These are phyloP conservation scores for Scotopteryx bipunctaria DNA, from an alignment of 2,888 invertebrate species.

Conservation along the genomic window DNA sequence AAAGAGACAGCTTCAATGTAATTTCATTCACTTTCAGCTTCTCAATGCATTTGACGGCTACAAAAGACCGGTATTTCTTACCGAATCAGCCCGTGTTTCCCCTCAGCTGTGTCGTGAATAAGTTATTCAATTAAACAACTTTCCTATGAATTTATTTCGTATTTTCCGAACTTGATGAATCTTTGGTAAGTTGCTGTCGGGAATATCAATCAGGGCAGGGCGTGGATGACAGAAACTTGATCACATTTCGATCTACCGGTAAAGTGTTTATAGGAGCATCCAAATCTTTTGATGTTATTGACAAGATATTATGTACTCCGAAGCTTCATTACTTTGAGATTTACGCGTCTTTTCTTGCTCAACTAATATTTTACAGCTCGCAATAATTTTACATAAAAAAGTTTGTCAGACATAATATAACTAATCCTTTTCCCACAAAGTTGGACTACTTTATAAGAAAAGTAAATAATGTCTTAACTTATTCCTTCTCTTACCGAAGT, in stretches of 20 bases:
- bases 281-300: too few relatives aligned
- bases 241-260: not conserved
- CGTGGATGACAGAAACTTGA: constrained; percentile 3
- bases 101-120: constrained; percentile 25
- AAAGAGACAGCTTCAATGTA: not conserved
- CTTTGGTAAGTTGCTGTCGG: constrained; percentile 25
- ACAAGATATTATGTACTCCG: too few relatives aligned
- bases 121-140: constrained; percentile 33
- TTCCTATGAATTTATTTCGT: constrained; percentile 28
- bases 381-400: not conserved
- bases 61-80: constrained; percentile 3
- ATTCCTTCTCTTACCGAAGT: constrained; percentile 44
- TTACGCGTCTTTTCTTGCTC: too few relatives aligned
- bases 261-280: too few relatives aligned
- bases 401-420: constrained; percentile 17
- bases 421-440: constrained; percentile 17
- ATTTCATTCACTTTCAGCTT: not conserved
- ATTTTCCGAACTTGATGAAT: constrained; percentile 29
- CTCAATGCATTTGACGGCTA: not conserved
- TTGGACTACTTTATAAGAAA: constrained; percentile 31
- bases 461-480: constrained; percentile 40
- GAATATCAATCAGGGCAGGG: constrained; percentile 25
- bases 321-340: too few relatives aligned
- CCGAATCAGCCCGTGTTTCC: constrained; percentile 12
- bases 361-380: too few relatives aligned